Evolutionary conservation across 2,113 vertebrate genomes (phyloP), one percentile per base, ranked within the genome.

Genomic region (Pagrus major): DNA sequence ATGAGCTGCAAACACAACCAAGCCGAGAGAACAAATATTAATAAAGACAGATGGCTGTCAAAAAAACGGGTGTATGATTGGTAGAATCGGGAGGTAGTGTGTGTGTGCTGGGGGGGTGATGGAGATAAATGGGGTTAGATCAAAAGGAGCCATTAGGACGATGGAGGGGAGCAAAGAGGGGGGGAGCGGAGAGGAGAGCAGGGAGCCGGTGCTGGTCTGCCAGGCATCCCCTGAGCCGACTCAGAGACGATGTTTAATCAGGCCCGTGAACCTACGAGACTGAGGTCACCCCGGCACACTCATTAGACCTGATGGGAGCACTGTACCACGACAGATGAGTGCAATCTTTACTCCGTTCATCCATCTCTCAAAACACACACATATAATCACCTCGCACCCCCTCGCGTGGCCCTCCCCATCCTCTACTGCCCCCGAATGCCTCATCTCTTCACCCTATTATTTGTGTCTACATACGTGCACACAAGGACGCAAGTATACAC

Each of bases 231-330:
- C 78, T 81, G 91, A 86, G 90, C 80, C 65, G 71, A 79, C 79
- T 58, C 83, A 25, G 90, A 91, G 93, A 88, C 86, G 69, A 88
- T 92, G 92, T 94, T 93, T 93, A 94, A 94, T 94, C 93, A 92
- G 89, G 88, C 89, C 87, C 80, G 83, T 92, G 92, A 93, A 90
- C 91, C 90, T 82, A 56, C 33, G 90, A 88, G 90, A 81, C 91
- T 91, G 89, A 93, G 93, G 94, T 94, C 94, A 94, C 84, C 88
- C 60, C 83, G 56, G 78, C 86, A 84, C 86, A 88, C 93, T 94
- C 93, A 93, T 94, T 94, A 94, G 86, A 89, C 90, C 87, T 91
- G 89, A 93, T 93, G 91, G 93, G 92, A 89, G 85, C 87, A 80
- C 87, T 83, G 90, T 81, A 83, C 80, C 83, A 87, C 83, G 81